Evolutionary conservation across 1,140 invertebrate species (phyloP).

Genomic region (Phenacoccus solenopsis): DNA sequence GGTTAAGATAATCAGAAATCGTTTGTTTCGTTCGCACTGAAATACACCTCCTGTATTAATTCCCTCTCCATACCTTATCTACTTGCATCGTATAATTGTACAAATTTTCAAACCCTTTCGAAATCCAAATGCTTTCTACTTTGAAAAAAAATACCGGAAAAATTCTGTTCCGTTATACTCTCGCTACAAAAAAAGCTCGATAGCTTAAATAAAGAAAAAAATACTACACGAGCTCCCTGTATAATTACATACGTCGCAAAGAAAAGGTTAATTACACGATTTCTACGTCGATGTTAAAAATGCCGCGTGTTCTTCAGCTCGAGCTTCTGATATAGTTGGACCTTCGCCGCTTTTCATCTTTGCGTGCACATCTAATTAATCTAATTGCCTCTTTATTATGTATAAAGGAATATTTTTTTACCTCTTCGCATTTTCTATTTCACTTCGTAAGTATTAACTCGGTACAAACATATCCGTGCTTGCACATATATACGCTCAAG

Average conservation of each 20-base stretch:
- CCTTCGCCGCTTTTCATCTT: not conserved
- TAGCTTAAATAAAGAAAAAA: not conserved
- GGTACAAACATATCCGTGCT: too few species aligned
- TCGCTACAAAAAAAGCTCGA: not conserved
- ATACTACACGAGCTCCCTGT: too few species aligned
- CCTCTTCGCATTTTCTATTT: not conserved
- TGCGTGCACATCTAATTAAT: not conserved
- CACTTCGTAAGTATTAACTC: too few species aligned
- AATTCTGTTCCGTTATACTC: too few species aligned
- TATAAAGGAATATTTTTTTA: not conserved
- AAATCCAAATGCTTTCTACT: too few species aligned
- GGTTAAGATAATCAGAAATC: constrained; percentile 2
- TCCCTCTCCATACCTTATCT: too few species aligned
- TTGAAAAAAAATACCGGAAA: too few species aligned
- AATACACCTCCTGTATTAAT: too few species aligned
- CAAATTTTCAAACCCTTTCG: too few species aligned
- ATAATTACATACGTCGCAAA: not conserved
- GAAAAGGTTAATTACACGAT: not conserved
- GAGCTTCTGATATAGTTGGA: not conserved
- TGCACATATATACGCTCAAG: too few species aligned
- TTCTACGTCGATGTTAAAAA: not conserved
- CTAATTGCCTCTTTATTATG: constrained; percentile 2
- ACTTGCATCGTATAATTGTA: too few species aligned
- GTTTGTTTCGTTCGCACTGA: not conserved
- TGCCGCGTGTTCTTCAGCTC: not conserved